Percentiles rank a stretch among this genome's conserved stretches.
Evolutionary conservation across 1,140 invertebrate genomes (phyloP).

Genomic region (Chionoecetes opilio): DNA sequence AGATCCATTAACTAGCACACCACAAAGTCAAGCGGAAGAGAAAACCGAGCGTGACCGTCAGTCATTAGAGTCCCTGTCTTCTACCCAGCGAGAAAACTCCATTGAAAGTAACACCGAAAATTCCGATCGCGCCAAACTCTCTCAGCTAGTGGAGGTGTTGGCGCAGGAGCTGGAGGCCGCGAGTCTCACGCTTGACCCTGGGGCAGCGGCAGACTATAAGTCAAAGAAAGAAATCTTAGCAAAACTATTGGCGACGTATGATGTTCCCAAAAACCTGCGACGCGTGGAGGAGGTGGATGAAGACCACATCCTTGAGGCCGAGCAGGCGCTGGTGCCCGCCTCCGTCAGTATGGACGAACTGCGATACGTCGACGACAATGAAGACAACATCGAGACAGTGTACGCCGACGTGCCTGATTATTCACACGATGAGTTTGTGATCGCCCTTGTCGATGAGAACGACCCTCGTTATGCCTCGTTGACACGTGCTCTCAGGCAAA

Average conservation of each 20-base stretch:
- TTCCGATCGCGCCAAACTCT: slow-evolving; percentile 63
- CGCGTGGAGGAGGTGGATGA: slow-evolving; percentile 80
- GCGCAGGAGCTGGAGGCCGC: slow-evolving; percentile 79
- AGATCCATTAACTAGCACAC: slow-evolving; percentile 47
- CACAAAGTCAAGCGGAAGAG: slow-evolving; percentile 46
- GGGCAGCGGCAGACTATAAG: slow-evolving; percentile 48
- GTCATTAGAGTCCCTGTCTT: slow-evolving; percentile 57
- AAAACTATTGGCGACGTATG: slow-evolving; percentile 78
- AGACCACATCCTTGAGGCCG: slow-evolving; percentile 61
- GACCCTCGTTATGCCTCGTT: slow-evolving; percentile 79
- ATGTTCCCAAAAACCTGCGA: slow-evolving; percentile 79
- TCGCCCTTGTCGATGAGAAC: slow-evolving; percentile 81
- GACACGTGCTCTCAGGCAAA: slow-evolving; percentile 72
- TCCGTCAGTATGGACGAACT: slow-evolving; percentile 78
- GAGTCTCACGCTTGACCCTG: slow-evolving; percentile 61
- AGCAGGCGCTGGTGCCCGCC: slow-evolving; percentile 72
- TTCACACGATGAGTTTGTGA: slow-evolving; percentile 81
- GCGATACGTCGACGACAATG: slow-evolving; percentile 78
- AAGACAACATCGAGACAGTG: slow-evolving; percentile 80
- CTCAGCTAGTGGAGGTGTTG: slow-evolving; percentile 79
- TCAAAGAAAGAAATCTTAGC: slow-evolving; percentile 79
- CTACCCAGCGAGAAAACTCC: slow-evolving; percentile 57
- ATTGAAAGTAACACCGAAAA: slow-evolving; percentile 73
- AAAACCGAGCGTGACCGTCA: slow-evolving; percentile 43
- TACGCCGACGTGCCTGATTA: slow-evolving; percentile 81